Percentiles rank a stretch among this genome's conserved stretches.
Conservation (phyloP, 1,140 invertebrate species). For the Drosophila mojavensis region DNA sequence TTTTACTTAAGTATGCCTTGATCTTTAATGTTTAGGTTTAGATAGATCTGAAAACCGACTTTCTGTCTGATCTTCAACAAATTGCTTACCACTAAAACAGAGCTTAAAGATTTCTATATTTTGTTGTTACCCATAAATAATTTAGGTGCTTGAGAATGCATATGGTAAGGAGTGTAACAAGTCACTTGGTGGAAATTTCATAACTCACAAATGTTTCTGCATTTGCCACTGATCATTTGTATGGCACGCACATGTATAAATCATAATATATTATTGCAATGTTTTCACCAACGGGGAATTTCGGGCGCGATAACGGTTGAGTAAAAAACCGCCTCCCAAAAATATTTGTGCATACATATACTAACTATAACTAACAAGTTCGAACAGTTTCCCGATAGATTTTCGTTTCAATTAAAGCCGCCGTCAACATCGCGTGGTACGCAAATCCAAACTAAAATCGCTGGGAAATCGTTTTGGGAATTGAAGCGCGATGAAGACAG, state of each 20-base stretch:
- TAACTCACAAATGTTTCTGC: constrained; percentile 31
- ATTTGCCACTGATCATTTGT: constrained; percentile 13
- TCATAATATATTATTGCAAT: constrained; percentile 16
- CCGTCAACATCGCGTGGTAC: constrained; percentile 78
- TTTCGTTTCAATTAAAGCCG: constrained; percentile 74
- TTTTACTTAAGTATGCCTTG: no score
- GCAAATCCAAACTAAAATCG: constrained; percentile 83
- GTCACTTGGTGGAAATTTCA: constrained; percentile 16
- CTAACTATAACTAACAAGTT: constrained; percentile 1
- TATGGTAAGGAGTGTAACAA: neutral
- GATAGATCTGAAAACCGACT: no score
- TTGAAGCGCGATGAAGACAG: constrained; percentile 76
- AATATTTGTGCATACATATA: neutral
- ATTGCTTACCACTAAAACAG: constrained; percentile 7
- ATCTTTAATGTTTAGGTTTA: no score
- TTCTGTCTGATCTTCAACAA: no score
- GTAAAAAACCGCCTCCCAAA: constrained; percentile 33
- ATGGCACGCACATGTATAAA: constrained; percentile 27
- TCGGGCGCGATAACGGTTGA: constrained; percentile 11
- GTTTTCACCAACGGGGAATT: constrained; percentile 3
- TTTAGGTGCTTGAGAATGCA: neutral
- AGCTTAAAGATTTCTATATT: neutral
- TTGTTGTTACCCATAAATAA: neutral
- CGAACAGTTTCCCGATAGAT: constrained; percentile 24
- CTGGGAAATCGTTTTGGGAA: constrained; percentile 79